These are phyloP conservation scores for Oreochromis tanganicae DNA, from an alignment of 2,113 vertebrate species.

Conservation along the genomic window DNA sequence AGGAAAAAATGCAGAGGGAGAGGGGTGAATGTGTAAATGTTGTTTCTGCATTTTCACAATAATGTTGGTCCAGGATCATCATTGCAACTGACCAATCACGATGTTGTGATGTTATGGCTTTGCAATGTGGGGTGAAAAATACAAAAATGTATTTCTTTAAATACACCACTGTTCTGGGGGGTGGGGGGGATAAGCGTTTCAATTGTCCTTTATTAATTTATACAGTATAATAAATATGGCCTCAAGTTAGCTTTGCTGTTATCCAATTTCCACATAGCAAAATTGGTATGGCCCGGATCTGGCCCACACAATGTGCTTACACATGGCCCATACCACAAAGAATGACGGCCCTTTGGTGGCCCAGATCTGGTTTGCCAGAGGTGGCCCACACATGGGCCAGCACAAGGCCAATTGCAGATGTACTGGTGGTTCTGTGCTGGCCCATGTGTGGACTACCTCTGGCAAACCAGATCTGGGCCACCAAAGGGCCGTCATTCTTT, in stretches of 20 bases:
- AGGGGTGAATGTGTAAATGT: not conserved
- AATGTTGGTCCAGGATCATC: not conserved
- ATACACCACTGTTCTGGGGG: not conserved
- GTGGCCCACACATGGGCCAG: not conserved
- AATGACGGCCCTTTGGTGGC: not conserved
- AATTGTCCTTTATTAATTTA: not conserved
- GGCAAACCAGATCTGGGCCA: too few species aligned
- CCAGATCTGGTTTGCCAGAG: not conserved
- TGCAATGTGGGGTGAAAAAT: not conserved
- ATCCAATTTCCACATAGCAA: not conserved
- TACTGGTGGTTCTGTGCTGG: too few species aligned
- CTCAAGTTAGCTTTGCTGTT: not conserved
- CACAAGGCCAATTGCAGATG: too few species aligned
- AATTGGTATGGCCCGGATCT: not conserved
- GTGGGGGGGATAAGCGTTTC: not conserved
- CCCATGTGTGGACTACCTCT: too few species aligned
- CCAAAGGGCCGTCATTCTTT: too few species aligned
- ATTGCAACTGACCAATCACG: not conserved
- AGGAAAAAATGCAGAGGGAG: not conserved
- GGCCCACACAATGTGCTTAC: not conserved
- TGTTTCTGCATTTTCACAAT: not conserved
- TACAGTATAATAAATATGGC: not conserved
- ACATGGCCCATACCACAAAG: too few species aligned
- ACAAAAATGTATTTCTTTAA: not conserved
- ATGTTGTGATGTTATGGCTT: not conserved